Base-by-base conservation (phyloP, 2,113 vertebrate genomes). In the Cacatua alba region DNA sequence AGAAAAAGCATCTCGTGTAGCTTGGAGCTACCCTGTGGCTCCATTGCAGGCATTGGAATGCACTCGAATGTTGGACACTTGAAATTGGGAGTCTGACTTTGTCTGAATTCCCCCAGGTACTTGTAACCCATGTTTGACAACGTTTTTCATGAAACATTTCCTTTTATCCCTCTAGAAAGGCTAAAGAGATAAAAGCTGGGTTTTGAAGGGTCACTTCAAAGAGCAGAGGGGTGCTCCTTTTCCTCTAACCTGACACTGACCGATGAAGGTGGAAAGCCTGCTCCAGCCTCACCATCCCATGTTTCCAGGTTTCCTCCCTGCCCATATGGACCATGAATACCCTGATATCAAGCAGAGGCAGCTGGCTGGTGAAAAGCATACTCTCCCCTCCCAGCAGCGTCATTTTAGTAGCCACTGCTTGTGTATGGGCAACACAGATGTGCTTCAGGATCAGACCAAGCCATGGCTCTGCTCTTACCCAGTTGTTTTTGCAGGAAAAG, bases 291-390 rank as follows among this genome's bases (percentile, higher is more conserved):
- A 0, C 12, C 0, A 0, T 16, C 26, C 57, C 13, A 7, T 1
- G 1, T 10, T 18, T 76, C 41, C 0, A 2, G 16, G 10, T 15
- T 55, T 75, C 31, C 37, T 74, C 41, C 31, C 37, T 79, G 23
- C 14, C 41, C 33, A 17, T 0, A 10, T 19, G 19, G 37, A 76
- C 26, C 77, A 79, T 0, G 0, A 52, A 18, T 4, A 3, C 11
- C 31, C 52, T 5, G 8, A 82, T 3, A 2, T 31, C 24, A 43
- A 69, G 53, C 53, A 86, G 46, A 88, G 20, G 31, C n/a, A 91
- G 13, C 13, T 5, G 4, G 20, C 6, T 8, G 16, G 41, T 49
- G 37, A 59, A 86, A 87, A 88, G 26, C 6, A 1, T 6, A 31
- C 80, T 82, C n/a, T 17, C 21, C 10, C 23, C 60, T 64, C 35